These are phyloP conservation scores for Sipha flava DNA, from an alignment of 1,140 invertebrate genomes.

Conservation along the genomic window DNA sequence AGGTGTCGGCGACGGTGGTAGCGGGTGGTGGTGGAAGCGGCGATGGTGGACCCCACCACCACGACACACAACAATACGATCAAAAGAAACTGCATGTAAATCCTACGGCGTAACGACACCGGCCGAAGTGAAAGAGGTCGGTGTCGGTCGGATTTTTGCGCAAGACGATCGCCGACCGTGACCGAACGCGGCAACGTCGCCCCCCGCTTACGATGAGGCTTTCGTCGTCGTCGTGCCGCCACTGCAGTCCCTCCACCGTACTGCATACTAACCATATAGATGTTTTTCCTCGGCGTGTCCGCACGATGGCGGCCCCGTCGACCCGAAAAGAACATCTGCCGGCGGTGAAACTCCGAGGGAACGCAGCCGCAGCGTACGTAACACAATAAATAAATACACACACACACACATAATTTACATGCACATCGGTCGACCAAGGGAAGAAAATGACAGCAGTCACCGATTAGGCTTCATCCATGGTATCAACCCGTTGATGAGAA, in stretches of 20 bases:
- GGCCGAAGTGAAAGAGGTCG: conserved; percentile 31
- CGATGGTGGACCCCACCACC: background rate
- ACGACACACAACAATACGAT: background rate
- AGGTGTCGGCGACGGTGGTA: conserved; percentile 5
- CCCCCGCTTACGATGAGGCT: background rate
- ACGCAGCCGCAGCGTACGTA: background rate
- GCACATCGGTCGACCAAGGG: too few species aligned
- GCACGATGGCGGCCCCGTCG: conserved; percentile 20
- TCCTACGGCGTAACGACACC: conserved; percentile 29
- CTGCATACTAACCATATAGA: background rate
- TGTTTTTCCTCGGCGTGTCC: conserved; percentile 8
- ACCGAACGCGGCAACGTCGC: conserved; percentile 31
- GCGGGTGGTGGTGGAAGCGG: background rate
- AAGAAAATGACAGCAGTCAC: too few species aligned
- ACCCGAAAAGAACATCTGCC: conserved; percentile 28
- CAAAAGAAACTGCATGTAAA: conserved; percentile 33
- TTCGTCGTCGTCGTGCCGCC: background rate
- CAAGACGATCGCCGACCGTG: conserved; percentile 32
- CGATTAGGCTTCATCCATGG: too few species aligned
- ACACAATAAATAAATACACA: background rate
- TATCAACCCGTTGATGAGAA: too few species aligned
- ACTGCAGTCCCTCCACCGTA: background rate
- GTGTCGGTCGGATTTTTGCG: conserved; percentile 28
- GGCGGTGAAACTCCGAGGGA: background rate
- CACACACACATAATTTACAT: too few species aligned